phyloP scores from a whole-genome alignment of 2,888 invertebrate genomes.

The Elmis aenea region DNA sequence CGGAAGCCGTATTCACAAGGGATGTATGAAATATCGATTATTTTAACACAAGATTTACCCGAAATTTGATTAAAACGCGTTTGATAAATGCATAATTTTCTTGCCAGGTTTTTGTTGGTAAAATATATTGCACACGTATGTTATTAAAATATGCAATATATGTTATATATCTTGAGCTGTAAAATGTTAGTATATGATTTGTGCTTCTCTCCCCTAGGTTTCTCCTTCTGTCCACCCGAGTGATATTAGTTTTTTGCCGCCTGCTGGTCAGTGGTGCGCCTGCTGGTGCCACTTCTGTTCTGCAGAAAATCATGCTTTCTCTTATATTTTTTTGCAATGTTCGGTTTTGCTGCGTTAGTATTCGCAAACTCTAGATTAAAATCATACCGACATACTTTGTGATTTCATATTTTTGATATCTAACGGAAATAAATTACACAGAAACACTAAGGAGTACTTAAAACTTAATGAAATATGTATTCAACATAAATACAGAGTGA shows the following conservation, averaged over 20 bases:
- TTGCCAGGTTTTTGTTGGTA: too few relatives aligned
- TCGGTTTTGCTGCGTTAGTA: slow-evolving; percentile 25
- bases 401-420: too few relatives aligned
- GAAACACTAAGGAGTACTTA: too few relatives aligned
- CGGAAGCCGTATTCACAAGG: not conserved
- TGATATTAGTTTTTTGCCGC: slow-evolving; percentile 41
- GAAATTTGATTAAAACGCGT: too few relatives aligned
- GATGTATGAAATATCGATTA: not conserved
- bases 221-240: slow-evolving; percentile 35
- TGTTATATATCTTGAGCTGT: slow-evolving; percentile 41
- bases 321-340: slow-evolving; percentile 39
- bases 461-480: too few relatives aligned
- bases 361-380: too few relatives aligned
- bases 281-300: slow-evolving; percentile 42
- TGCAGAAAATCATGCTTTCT: slow-evolving; percentile 42
- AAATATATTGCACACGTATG: too few relatives aligned
- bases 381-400: too few relatives aligned
- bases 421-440: too few relatives aligned
- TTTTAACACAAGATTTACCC: too few relatives aligned
- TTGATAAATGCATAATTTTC: too few relatives aligned
- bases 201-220: slow-evolving; percentile 36
- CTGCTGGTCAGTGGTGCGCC: slow-evolving; percentile 33
- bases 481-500: too few relatives aligned
- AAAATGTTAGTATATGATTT: slow-evolving; percentile 42
- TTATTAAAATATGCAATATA: slow-evolving; percentile 27